phyloP scores from a whole-genome alignment of 2,797 vertebrate genomes.

The Bradypodion ventrale region DNA sequence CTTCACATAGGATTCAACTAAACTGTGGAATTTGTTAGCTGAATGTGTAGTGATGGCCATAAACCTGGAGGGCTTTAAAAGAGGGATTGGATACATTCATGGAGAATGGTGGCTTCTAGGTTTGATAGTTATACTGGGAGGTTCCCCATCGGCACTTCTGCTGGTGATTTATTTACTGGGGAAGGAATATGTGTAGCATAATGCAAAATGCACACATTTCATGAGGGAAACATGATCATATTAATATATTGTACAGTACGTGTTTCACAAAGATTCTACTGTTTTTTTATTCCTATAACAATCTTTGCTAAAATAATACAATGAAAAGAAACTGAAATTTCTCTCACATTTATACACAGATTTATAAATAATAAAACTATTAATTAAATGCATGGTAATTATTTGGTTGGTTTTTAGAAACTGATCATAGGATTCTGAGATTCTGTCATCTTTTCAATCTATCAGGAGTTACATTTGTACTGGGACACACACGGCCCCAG shows the following conservation, averaged over 20 bases:
- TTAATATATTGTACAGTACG: neutral
- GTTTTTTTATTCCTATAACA: neutral
- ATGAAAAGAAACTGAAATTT: neutral
- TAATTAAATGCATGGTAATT: neutral
- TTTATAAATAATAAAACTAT: neutral
- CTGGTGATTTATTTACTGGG: neutral
- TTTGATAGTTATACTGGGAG: neutral
- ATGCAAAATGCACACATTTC: too few relatives aligned
- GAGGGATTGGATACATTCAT: neutral
- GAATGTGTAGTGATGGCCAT: neutral
- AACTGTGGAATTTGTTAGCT: neutral
- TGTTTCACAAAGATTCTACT: neutral
- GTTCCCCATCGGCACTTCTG: neutral
- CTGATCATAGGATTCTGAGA: neutral
- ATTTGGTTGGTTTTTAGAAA: neutral
- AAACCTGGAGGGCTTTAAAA: neutral
- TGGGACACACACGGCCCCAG: neutral
- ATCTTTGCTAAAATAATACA: neutral
- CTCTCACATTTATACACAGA: neutral
- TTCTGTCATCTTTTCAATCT: neutral
- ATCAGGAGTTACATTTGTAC: neutral
- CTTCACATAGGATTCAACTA: neutral
- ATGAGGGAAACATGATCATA: too few relatives aligned
- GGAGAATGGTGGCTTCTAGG: neutral
- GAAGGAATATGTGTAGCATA: neutral